These are phyloP conservation scores for Ctenopoma multispine DNA, from an alignment of 2,797 vertebrate genomes.

Conservation along the genomic window DNA sequence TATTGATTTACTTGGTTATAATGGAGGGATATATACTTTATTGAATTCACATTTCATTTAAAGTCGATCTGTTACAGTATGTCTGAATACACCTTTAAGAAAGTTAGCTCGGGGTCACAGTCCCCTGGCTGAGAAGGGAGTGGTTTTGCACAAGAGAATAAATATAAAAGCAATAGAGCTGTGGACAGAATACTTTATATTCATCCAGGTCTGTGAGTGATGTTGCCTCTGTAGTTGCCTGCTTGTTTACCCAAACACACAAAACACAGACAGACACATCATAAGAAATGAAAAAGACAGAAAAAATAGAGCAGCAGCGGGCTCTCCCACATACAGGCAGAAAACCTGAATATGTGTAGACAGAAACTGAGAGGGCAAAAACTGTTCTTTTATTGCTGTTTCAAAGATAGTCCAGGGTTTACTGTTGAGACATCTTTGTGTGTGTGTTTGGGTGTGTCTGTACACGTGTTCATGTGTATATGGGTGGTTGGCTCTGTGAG, in stretches of 20 bases:
- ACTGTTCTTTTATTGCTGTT: conserved; percentile 36
- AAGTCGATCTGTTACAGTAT: background rate
- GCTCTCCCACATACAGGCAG: conserved; percentile 6
- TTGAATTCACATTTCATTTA: background rate
- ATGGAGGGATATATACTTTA: background rate
- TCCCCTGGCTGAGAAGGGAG: background rate
- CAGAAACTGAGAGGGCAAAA: conserved; percentile 48
- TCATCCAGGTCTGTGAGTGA: background rate
- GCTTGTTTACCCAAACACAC: conserved; percentile 29
- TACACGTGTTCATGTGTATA: background rate
- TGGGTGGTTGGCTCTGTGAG: conserved; percentile 24
- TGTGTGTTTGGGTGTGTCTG: background rate
- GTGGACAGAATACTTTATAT: conserved; percentile 33
- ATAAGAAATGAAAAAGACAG: conserved; percentile 14
- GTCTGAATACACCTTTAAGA: background rate
- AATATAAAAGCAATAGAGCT: conserved; percentile 9
- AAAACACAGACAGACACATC: conserved; percentile 7
- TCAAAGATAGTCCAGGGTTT: conserved; percentile 25
- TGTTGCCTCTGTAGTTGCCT: conserved; percentile 13
- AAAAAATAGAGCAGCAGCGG: background rate
- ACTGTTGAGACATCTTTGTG: conserved; percentile 9
- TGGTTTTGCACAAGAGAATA: conserved; percentile 10
- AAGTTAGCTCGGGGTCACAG: conserved; percentile 12
- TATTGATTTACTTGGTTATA: background rate
- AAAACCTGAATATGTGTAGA: conserved; percentile 40